phyloP scores from a whole-genome alignment of 2,113 vertebrate genomes.

The Mugil cephalus region DNA sequence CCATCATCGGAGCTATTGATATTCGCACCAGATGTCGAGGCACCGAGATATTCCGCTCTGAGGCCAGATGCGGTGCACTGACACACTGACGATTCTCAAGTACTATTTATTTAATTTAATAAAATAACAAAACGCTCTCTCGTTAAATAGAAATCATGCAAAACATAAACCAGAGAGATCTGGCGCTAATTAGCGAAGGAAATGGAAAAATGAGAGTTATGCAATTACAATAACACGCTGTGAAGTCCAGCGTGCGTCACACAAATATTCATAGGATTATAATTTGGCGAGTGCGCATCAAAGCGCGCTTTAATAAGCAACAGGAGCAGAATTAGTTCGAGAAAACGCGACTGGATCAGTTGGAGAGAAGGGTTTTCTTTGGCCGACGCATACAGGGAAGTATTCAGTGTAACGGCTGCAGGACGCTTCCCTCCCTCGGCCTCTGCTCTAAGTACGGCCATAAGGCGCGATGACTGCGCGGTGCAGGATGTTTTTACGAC shows the following conservation, averaged over 20 bases:
- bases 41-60: background rate
- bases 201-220: constrained; percentile 10
- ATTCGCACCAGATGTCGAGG: background rate
- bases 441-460: background rate
- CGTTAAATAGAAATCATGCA: constrained; percentile 6
- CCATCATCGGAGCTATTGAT: background rate
- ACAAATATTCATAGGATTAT: constrained; percentile 10
- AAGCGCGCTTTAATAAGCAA: background rate
- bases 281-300: background rate
- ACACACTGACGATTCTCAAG: background rate
- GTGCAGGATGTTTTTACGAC: constrained; percentile 8
- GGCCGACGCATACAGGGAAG: background rate
- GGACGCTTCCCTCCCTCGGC: background rate
- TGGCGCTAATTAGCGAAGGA: constrained; percentile 18
- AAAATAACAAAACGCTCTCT: constrained; percentile 12
- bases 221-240: background rate
- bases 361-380: background rate
- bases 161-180: constrained; percentile 21
- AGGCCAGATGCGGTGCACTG: background rate
- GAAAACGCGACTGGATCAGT: constrained; percentile 11
- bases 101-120: too few species aligned
- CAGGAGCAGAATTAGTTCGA: background rate
- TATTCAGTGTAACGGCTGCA: background rate
- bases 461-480: background rate
- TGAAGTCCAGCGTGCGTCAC: background rate